These are phyloP conservation scores for Argyresthia goedartella DNA, from an alignment of 2,888 invertebrate species.

Conservation along the genomic window DNA sequence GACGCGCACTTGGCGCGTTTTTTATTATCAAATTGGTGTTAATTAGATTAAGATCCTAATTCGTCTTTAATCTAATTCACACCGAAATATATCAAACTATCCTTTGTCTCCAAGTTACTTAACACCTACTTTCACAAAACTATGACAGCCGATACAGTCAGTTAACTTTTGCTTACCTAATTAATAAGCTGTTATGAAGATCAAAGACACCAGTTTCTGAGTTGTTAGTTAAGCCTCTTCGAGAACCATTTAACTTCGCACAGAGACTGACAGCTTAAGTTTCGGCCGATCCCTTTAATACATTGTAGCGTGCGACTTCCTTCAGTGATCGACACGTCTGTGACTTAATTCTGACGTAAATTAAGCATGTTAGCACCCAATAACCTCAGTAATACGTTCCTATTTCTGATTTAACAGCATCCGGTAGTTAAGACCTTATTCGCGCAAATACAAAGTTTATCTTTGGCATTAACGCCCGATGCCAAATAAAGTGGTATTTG, in stretches of 20 bases:
- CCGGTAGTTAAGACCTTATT: conserved; percentile 21
- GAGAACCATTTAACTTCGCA: conserved; percentile 5
- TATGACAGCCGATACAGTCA: conserved; percentile 24
- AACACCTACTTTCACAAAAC: background rate
- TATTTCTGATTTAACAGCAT: conserved; percentile 2
- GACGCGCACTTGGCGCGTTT: too few relatives aligned
- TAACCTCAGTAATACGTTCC: background rate
- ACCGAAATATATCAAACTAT: background rate
- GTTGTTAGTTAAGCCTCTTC: conserved; percentile 37
- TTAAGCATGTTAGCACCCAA: background rate
- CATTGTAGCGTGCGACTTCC: conserved; percentile 44
- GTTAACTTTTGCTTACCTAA: conserved; percentile 50
- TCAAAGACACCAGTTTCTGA: conserved; percentile 51
- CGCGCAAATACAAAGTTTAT: conserved; percentile 30
- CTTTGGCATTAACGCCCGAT: conserved; percentile 48
- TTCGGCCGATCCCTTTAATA: conserved; percentile 39
- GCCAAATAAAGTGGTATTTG: conserved; percentile 52
- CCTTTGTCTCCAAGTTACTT: background rate
- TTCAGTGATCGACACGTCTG: conserved; percentile 44
- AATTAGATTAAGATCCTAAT: too few relatives aligned
- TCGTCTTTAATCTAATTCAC: background rate
- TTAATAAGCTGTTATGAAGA: conserved; percentile 61
- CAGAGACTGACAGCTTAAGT: conserved; percentile 56
- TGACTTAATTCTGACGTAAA: background rate
- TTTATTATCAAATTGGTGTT: too few relatives aligned